Evolutionary conservation across 1,140 invertebrate species (phyloP).

Genomic region (Hycleus cichorii): DNA sequence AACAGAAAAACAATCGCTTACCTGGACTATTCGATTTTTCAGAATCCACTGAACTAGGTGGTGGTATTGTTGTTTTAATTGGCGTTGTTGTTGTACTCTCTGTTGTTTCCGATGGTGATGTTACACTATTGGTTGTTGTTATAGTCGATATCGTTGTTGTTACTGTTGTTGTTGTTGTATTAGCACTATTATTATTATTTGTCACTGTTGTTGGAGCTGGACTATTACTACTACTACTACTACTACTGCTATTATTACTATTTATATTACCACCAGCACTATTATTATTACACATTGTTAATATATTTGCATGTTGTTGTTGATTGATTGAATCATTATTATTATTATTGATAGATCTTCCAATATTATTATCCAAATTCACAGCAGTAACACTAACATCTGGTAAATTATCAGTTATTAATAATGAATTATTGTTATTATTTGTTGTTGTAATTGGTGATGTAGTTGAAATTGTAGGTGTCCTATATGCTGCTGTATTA

Average conservation of each 20-base stretch:
- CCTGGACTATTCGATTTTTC: constrained; percentile 54
- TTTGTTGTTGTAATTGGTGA: constrained; percentile 38
- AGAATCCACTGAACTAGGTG: constrained; percentile 44
- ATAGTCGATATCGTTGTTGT: too few species aligned
- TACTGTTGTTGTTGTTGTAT: constrained; percentile 5
- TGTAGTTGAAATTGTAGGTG: constrained; percentile 49
- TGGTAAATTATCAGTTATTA: constrained; percentile 27
- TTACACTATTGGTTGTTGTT: constrained; percentile 39
- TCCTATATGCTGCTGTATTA: constrained; percentile 49
- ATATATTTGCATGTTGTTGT: background rate
- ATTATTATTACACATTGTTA: constrained; percentile 6
- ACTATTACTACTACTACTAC: constrained; percentile 20
- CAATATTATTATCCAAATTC: constrained; percentile 46
- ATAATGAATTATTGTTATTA: constrained; percentile 12
- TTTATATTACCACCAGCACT: constrained; percentile 9
- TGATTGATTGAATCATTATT: constrained; percentile 37
- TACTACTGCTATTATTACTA: constrained; percentile 30
- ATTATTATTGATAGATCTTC: constrained; percentile 48
- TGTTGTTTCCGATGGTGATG: constrained; percentile 37
- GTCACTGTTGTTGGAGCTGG: too few species aligned
- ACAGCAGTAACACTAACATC: constrained; percentile 38
- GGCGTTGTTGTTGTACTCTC: constrained; percentile 41
- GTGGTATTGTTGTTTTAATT: constrained; percentile 43
- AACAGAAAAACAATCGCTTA: too few species aligned
- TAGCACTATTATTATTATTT: constrained; percentile 26